Base-by-base conservation (phyloP, 2,797 vertebrate species). In the Cyprinodon diabolis region DNA sequence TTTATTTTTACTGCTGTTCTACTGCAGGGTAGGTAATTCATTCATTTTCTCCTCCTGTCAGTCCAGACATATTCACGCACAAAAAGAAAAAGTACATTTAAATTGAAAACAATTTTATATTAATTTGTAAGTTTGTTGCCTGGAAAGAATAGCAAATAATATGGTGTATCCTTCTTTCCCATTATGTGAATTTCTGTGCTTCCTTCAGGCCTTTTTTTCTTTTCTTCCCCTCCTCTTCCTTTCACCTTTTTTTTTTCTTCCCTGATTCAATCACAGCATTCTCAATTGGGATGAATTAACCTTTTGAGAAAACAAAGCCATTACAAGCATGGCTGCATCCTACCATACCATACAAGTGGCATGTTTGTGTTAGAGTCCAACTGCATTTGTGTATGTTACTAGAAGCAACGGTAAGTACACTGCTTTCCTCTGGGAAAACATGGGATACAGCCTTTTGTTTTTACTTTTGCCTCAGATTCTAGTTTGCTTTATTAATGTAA, bases 401-500 rank as follows among this genome's bases (percentile, higher is more conserved):
- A 68, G 68, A 43, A 21, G 68, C 4, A n/a, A 68, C 66, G 58
- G 72, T 62, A 66, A 73, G 45, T 69, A 47, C 51, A 71, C 77
- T 63, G 83, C 76, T 74, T 75, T 91, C 89, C 90, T 80, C 58
- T 62, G 91, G 90, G 86, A 84, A 85, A 90, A 89, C 89, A 89
- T 14, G 80, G 60, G 87, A 90, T 85, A 76, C 87, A 82, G 81
- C 80, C 90, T 87, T 93, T 92, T 92, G 91, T 93, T 87, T 89
- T 89, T 72, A 81, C 80, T 87, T 87, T 85, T 92, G 91, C 92
- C 89, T 90, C 86, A 88, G 90, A 93, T 93, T 93, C 91, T 81
- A 78, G 82, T 91, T 90, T 92, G 90, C 89, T 93, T 92, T 93
- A 91, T 92, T 91, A 93, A 93, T 92, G 90, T 79, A 87, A 91